Conservation (phyloP, 2,113 vertebrate species). For the Ammodramus savannarum region DNA sequence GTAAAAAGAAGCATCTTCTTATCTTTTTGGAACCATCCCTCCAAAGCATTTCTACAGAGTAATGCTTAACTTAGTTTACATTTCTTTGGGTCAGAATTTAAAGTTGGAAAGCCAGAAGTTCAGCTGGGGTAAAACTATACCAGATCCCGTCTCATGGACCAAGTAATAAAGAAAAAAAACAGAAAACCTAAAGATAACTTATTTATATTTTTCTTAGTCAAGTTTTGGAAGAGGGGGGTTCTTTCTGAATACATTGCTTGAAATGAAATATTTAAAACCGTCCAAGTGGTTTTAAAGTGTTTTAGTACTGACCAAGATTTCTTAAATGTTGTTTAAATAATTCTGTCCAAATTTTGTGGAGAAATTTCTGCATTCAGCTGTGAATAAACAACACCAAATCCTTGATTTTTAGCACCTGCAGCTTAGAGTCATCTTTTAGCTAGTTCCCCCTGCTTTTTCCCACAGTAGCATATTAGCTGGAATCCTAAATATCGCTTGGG, state of each 20-base stretch:
- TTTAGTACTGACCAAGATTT: neutral
- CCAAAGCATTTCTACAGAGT: neutral
- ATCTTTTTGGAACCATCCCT: neutral
- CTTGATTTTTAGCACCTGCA: neutral
- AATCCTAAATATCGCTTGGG: neutral
- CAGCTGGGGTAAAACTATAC: neutral
- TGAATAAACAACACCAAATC: neutral
- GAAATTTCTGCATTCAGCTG: neutral
- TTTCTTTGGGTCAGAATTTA: neutral
- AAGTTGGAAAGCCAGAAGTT: neutral
- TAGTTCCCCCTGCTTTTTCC: neutral
- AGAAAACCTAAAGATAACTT: neutral
- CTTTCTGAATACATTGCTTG: neutral
- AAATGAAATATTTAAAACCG: neutral
- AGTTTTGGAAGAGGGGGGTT: neutral
- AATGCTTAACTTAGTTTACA: neutral
- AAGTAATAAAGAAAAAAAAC: neutral
- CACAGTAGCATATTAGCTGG: neutral
- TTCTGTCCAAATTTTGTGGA: neutral
- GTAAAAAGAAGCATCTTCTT: neutral
- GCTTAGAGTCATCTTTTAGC: neutral
- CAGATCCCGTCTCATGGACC: neutral
- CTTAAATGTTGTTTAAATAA: neutral
- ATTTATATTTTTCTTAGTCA: neutral
- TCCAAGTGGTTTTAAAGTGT: neutral